Evolutionary conservation across 2,113 vertebrate species (phyloP).

Genomic region (Cyanistes caeruleus): DNA sequence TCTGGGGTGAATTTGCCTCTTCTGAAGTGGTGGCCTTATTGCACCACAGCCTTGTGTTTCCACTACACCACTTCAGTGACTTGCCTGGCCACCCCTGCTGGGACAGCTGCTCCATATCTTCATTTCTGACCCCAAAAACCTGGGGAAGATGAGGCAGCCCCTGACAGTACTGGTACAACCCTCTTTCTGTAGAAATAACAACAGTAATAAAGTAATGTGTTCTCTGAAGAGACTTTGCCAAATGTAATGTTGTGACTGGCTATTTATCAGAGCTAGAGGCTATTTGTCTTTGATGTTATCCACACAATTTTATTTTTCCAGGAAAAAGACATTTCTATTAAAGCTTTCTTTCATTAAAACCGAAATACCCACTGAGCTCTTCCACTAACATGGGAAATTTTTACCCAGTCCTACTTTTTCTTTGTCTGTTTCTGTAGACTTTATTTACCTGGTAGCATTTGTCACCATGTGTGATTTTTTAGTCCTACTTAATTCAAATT

Average conservation of each 20-base stretch:
- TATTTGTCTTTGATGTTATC: constrained; percentile 3
- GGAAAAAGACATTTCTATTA: not conserved
- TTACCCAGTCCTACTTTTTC: not conserved
- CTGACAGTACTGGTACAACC: not conserved
- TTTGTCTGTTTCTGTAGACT: not conserved
- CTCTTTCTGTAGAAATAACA: not conserved
- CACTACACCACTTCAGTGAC: not conserved
- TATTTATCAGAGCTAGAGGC: not conserved
- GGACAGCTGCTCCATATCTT: not conserved
- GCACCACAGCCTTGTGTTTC: not conserved
- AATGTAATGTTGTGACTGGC: not conserved
- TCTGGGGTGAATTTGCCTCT: not conserved
- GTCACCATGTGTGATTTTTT: not conserved
- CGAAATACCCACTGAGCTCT: not conserved
- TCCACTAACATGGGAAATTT: not conserved
- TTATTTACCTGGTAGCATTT: not conserved
- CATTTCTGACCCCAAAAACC: not conserved
- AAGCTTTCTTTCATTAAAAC: constrained; percentile 2
- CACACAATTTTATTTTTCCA: not conserved
- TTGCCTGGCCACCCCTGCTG: not conserved
- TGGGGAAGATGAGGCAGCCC: not conserved
- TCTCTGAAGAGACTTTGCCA: not conserved
- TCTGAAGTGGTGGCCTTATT: not conserved
- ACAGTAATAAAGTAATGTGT: not conserved
- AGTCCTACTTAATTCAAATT: not conserved